Evolutionary conservation across 2,888 invertebrate genomes (phyloP).

Genomic region (Dysmachus trigonus): DNA sequence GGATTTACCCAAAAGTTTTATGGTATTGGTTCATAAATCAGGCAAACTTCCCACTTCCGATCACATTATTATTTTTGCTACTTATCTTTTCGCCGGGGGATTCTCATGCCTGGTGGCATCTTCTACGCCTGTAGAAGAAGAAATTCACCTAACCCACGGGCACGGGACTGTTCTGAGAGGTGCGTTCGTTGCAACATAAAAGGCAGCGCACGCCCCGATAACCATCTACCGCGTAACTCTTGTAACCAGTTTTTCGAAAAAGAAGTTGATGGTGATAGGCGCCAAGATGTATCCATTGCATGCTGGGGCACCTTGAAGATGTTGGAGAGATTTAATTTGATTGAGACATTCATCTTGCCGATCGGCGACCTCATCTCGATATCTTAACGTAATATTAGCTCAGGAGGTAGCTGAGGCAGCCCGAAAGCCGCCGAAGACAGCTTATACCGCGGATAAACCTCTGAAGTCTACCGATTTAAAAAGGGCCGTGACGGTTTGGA

Average conservation of each 20-base stretch:
- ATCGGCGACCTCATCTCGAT: not conserved
- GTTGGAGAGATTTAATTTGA: slow-evolving; percentile 30
- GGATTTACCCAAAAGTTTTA: not conserved
- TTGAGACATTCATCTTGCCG: slow-evolving; percentile 42
- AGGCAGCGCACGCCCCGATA: slow-evolving; percentile 26
- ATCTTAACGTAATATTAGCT: not conserved
- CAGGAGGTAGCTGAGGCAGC: not conserved
- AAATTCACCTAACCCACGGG: not conserved
- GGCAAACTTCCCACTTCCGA: slow-evolving; percentile 14
- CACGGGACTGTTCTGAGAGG: not conserved
- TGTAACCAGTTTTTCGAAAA: not conserved
- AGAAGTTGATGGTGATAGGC: slow-evolving; percentile 32
- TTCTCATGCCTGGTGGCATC: not conserved
- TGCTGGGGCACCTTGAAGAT: slow-evolving; percentile 11
- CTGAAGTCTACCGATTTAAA: not conserved
- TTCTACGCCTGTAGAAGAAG: not conserved
- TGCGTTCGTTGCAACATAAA: slow-evolving; percentile 31
- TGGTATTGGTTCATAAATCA: not conserved
- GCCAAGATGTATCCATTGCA: slow-evolving; percentile 21
- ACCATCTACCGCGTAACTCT: slow-evolving; percentile 23
- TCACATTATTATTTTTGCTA: slow-evolving; percentile 17
- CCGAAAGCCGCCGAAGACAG: not conserved
- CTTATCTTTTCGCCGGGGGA: not conserved
- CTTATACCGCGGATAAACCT: not conserved
- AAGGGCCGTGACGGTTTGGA: not conserved